Base-by-base conservation (phyloP, 35 echinoderm and acorn worm species). In the Ophiothrix spiculata region DNA sequence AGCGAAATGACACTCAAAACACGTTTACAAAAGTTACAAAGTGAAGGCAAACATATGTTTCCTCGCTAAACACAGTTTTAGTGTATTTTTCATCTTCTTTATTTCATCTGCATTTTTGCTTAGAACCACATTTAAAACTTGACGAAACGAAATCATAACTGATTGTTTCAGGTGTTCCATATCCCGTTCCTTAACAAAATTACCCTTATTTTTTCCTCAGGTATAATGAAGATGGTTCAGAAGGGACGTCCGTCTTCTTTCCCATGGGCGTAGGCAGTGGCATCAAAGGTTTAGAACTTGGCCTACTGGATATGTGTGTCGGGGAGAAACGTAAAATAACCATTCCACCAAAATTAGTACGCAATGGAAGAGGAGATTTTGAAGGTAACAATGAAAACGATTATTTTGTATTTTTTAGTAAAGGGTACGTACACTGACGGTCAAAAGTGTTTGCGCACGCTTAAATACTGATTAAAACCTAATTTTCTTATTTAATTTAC, bases 251-350 rank as follows among this genome's bases (percentile, higher is more conserved):
- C 31, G 37, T 82, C 21, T 46, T 79, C 32, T 92, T 87, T 39
- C 90, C 84, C 0, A 87, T 92, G 78, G 90, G 90, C 1, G 39
- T 87, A 1, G 84, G 85, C 16, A 85, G 87, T 1, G 35, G 39
- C 39, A 87, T 92, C 60, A 92, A 92, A 80, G 90, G 90, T 29
- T 80, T 87, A 36, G 90, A 92, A 76, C 79, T 87, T 2, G 90
- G 90, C 14, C 16, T 92, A 17, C 17, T 92, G 19, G 90, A 60
- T 33, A 92, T 92, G 90, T 92, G 90, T 35, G 74, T 79, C 15
- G 85, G 64, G 10, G 90, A 92, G 38, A 82, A 76, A n/a, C 46
- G 90, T 17, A 86, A 76, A 49, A 16, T 92, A n/a, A 86, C 85
- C 8, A 74, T 92, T n/a, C 85, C 86, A 64, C 63, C 90, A 15